Percentiles rank a stretch among this genome's conserved stretches.
These are phyloP conservation scores for Cathartes aura DNA, from an alignment of 2,113 vertebrate genomes.

Conservation along the genomic window DNA sequence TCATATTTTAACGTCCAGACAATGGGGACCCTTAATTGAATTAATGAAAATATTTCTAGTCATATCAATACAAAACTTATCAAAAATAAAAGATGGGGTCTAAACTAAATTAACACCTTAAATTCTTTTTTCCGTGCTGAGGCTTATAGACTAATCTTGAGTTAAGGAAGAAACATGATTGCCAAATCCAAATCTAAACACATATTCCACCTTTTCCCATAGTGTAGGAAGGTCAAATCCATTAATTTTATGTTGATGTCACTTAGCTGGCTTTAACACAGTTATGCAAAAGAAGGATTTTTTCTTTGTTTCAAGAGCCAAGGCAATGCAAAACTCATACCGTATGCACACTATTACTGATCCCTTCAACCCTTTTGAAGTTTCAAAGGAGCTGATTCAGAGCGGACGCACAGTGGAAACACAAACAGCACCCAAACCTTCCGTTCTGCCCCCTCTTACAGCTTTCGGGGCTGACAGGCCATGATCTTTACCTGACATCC, in stretches of 20 bases:
- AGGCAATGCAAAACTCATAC: not conserved
- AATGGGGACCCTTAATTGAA: not conserved
- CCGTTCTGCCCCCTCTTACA: not conserved
- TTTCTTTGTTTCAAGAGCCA: not conserved
- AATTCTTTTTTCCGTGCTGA: not conserved
- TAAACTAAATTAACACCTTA: not conserved
- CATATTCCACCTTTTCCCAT: not conserved
- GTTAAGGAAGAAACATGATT: not conserved
- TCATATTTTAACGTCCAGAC: not conserved
- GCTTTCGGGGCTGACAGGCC: not conserved
- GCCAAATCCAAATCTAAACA: not conserved
- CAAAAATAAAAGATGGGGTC: not conserved
- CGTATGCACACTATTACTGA: not conserved
- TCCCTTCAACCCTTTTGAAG: not conserved
- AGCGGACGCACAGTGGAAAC: not conserved
- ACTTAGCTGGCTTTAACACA: not conserved
- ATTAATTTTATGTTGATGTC: not conserved
- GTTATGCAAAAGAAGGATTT: not conserved
- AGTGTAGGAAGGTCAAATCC: not conserved
- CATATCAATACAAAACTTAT: not conserved
- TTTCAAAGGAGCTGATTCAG: not conserved
- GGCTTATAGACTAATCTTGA: not conserved
- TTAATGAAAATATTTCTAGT: not conserved
- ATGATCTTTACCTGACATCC: constrained; percentile 20
- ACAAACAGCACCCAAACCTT: not conserved